phyloP scores from a whole-genome alignment of 2,113 vertebrate genomes.

The Lipophrys pholis region DNA sequence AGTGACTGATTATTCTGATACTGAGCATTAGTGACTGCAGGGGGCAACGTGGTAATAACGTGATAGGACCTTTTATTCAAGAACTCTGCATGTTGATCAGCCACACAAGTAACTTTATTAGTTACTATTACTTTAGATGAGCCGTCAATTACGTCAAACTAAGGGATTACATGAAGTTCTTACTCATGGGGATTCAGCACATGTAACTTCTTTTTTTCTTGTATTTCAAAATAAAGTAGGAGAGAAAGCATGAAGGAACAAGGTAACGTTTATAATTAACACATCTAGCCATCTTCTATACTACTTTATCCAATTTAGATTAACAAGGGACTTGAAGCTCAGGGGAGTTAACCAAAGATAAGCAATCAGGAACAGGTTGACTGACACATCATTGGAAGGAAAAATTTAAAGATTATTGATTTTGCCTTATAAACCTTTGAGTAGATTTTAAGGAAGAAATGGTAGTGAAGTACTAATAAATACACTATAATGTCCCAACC shows the following conservation, averaged over 20 bases:
- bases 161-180: background rate
- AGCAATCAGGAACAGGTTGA: no score
- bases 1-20: no score
- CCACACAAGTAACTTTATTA: background rate
- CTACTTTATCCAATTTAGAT: no score
- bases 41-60: constrained; percentile 3
- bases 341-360: background rate
- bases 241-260: background rate
- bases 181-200: background rate
- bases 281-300: background rate
- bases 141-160: background rate
- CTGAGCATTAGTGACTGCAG: background rate
- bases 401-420: no score
- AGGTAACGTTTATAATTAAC: background rate
- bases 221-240: background rate
- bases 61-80: background rate
- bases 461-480: no score
- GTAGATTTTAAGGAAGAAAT: no score
- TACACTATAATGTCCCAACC: no score
- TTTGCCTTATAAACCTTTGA: no score
- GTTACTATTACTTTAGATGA: background rate
- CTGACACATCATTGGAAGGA: no score
- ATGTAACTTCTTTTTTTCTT: background rate
- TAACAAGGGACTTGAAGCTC: no score
- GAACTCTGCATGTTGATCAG: constrained; percentile 9